Evolutionary conservation across 1,140 invertebrate genomes (phyloP).

Genomic region (Trinorchestia longiramus): DNA sequence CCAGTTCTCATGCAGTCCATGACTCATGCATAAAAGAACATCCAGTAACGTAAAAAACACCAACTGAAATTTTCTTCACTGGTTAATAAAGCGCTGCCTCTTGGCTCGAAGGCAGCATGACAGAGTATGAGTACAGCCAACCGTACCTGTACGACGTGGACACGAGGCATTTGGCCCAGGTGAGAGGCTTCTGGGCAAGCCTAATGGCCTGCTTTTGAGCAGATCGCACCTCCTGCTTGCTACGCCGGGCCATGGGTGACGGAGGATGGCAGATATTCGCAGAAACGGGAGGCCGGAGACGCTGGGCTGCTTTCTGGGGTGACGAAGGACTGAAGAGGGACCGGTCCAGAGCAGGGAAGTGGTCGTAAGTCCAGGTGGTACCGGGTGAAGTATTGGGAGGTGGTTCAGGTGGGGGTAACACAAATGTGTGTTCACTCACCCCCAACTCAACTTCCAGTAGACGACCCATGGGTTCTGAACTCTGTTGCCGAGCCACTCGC

Average conservation of each 20-base stretch:
- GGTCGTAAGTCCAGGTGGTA: constrained; percentile 33
- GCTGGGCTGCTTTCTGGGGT: constrained; percentile 69
- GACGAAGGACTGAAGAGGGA: constrained; percentile 71
- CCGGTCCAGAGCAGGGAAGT: constrained; percentile 13
- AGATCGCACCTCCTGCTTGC: constrained; percentile 93
- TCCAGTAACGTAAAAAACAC: too few species aligned
- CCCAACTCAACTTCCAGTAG: constrained; percentile 72
- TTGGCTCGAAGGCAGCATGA: background rate
- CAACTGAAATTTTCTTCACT: too few species aligned
- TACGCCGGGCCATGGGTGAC: constrained; percentile 90
- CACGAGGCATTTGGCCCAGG: constrained; percentile 92
- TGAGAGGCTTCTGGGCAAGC: constrained; percentile 78
- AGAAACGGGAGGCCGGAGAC: constrained; percentile 63
- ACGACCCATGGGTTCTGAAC: background rate
- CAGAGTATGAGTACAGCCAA: too few species aligned
- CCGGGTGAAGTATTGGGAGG: constrained; percentile 59
- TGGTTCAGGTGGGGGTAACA: constrained; percentile 94
- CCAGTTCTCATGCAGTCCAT: too few species aligned
- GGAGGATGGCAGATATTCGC: constrained; percentile 74
- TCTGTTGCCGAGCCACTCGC: constrained; percentile 71
- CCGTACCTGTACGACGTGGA: constrained; percentile 85
- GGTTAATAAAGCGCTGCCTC: too few species aligned
- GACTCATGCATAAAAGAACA: too few species aligned
- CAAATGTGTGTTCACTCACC: constrained; percentile 91
- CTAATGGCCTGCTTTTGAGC: constrained; percentile 89